These are phyloP conservation scores for Drosophila siamana DNA, from an alignment of 2,888 invertebrate genomes.

Conservation along the genomic window DNA sequence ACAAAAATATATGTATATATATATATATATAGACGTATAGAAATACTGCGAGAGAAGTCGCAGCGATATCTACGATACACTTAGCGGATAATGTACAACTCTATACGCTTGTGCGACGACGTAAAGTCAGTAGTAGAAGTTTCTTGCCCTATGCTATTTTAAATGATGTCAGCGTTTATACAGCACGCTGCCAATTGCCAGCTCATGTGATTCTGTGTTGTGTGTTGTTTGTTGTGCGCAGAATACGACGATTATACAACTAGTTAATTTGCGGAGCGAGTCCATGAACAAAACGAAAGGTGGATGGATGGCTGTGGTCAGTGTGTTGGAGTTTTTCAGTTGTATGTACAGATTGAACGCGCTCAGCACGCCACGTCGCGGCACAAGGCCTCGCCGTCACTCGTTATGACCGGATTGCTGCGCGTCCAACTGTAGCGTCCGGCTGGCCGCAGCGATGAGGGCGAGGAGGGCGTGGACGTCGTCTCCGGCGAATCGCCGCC, in stretches of 20 bases:
- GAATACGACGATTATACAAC: slow-evolving; percentile 50
- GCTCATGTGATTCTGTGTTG: not conserved
- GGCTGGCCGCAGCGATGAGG: slow-evolving; percentile 36
- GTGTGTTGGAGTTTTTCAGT: slow-evolving; percentile 5
- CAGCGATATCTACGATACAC: slow-evolving; percentile 20
- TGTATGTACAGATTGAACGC: slow-evolving; percentile 25
- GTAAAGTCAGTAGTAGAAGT: slow-evolving; percentile 26
- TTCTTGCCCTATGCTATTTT: slow-evolving; percentile 9
- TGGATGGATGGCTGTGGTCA: slow-evolving; percentile 17
- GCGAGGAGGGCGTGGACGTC: slow-evolving; percentile 62
- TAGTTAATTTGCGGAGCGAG: slow-evolving; percentile 52
- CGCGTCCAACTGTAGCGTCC: slow-evolving; percentile 50
- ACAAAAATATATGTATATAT: slow-evolving; percentile 38
- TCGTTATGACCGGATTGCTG: slow-evolving; percentile 26
- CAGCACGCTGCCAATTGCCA: not conserved
- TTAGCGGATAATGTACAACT: slow-evolving; percentile 43
- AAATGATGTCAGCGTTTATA: slow-evolving; percentile 12
- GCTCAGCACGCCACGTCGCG: slow-evolving; percentile 71
- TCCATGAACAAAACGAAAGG: slow-evolving; percentile 52
- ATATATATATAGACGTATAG: slow-evolving; percentile 24
- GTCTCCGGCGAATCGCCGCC: slow-evolving; percentile 54
- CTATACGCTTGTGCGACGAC: slow-evolving; percentile 3
- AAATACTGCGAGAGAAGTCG: slow-evolving; percentile 15
- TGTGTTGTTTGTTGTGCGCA: slow-evolving; percentile 11
- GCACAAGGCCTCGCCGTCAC: slow-evolving; percentile 54